Evolutionary conservation across 2,888 invertebrate genomes (phyloP), one percentile per base, ranked within the genome.

Genomic region (Spodoptera picta): DNA sequence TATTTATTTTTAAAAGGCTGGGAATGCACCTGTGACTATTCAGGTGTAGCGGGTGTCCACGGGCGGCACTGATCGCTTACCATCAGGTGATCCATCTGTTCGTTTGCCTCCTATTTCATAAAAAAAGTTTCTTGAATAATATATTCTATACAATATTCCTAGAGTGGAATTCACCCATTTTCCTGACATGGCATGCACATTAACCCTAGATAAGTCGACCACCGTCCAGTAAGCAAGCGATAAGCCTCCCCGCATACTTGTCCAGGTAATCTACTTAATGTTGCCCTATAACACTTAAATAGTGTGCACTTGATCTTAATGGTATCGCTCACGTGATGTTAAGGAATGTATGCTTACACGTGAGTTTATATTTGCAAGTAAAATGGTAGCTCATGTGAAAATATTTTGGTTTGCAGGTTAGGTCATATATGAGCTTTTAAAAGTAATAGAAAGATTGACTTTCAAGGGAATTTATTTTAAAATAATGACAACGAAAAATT

Each of bases 151-250:
- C 14, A 14, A 14, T 14, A 0, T 31, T 57, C 23, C 19, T 46
- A 46, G 2, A 56, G 9, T 43, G 1, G 44, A 49, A 52, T 23
- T 36, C n/a, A 19, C 48, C 11, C 7, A 31, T 49, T 49, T 69
- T 45, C 48, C 42, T 48, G 23, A 55, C 56, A 62, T 45, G 10
- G 68, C 45, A 57, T 74, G 44, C 45, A 51, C 45, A 55, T 58
- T 60, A 60, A 64, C 45, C 42, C 19, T 41, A 45, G 19, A 71
- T 75, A 57, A 69, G 48, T 70, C 59, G 70, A 43, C 50, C 52
- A n/a, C 31, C 4, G 44, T 36, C 51, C 41, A 53, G 47, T 41
- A 6, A 36, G 45, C 36, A 4, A 36, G 27, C 60, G 71, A 75
- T 72, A 75, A 72, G 68, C 52, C 19, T 19, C 12, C n/a, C 44